These are phyloP conservation scores for Hirudinaria manillensis DNA, from an alignment of 2,888 invertebrate species.

Conservation along the genomic window DNA sequence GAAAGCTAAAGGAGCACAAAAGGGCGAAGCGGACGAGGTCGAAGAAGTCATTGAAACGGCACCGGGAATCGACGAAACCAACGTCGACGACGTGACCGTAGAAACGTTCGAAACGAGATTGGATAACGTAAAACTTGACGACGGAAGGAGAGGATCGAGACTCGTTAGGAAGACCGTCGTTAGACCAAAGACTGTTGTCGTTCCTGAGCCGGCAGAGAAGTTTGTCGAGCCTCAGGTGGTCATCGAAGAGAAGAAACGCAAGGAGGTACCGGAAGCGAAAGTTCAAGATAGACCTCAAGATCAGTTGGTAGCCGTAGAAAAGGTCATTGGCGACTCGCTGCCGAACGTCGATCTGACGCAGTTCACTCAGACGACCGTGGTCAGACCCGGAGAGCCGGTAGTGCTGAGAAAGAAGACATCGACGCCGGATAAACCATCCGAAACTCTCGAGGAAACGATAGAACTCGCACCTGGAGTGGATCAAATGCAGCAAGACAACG, in stretches of 20 bases:
- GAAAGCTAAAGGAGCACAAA: neutral
- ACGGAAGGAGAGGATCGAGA: neutral
- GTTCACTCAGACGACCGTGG: neutral
- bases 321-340: neutral
- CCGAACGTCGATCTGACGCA: neutral
- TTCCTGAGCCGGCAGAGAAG: neutral
- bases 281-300: neutral
- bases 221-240: neutral
- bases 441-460: conserved; percentile 2
- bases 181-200: neutral
- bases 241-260: neutral
- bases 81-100: neutral
- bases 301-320: neutral
- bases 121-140: neutral
- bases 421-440: neutral
- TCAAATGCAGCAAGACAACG: conserved; percentile 3
- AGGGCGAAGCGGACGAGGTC: conserved; percentile 13
- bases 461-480: conserved; percentile 17
- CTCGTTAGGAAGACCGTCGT: neutral
- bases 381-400: neutral
- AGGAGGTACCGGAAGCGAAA: neutral
- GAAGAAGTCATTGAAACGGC: conserved; percentile 19
- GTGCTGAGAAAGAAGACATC: neutral
- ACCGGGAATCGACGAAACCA: conserved; percentile 6
- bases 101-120: neutral